Conservation (phyloP, 1,140 invertebrate species). For the Papilio polytes region DNA sequence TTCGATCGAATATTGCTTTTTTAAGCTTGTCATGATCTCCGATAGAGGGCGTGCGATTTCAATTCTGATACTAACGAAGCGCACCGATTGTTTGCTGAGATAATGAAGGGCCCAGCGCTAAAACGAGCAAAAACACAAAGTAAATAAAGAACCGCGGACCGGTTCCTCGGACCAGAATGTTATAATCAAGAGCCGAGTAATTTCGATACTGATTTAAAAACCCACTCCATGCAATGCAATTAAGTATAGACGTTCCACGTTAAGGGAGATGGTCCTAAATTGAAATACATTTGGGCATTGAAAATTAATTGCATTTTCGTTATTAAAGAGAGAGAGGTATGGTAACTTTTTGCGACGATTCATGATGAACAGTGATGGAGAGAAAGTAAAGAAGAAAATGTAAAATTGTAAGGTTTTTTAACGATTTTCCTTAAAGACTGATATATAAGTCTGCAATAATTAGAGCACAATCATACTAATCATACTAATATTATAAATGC, state of each 20-base stretch:
- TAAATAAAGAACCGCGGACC: conserved; percentile 74
- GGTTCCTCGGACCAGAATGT: conserved; percentile 63
- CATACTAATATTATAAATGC: too few species aligned
- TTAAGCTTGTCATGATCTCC: conserved; percentile 25
- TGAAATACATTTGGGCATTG: background rate
- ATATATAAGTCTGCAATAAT: too few species aligned
- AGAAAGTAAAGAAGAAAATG: background rate
- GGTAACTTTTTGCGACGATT: background rate
- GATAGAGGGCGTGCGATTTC: conserved; percentile 59
- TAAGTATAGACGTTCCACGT: conserved; percentile 45
- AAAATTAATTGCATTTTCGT: background rate
- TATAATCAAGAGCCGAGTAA: conserved; percentile 73
- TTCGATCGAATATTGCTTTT: conserved; percentile 54
- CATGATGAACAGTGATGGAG: background rate
- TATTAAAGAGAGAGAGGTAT: background rate
- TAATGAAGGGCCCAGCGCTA: conserved; percentile 73
- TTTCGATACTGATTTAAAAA: conserved; percentile 67
- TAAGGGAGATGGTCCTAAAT: background rate
- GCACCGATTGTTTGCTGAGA: conserved; percentile 73
- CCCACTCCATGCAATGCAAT: conserved; percentile 60
- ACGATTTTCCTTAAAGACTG: too few species aligned
- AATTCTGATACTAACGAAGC: conserved; percentile 72
- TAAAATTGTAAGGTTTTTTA: too few species aligned
- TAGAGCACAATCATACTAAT: too few species aligned
- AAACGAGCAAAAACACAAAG: conserved; percentile 80